Percentiles rank a stretch among this genome's conserved stretches.
phyloP scores from a whole-genome alignment of 2,797 vertebrate genomes.

The Monodelphis domestica region DNA sequence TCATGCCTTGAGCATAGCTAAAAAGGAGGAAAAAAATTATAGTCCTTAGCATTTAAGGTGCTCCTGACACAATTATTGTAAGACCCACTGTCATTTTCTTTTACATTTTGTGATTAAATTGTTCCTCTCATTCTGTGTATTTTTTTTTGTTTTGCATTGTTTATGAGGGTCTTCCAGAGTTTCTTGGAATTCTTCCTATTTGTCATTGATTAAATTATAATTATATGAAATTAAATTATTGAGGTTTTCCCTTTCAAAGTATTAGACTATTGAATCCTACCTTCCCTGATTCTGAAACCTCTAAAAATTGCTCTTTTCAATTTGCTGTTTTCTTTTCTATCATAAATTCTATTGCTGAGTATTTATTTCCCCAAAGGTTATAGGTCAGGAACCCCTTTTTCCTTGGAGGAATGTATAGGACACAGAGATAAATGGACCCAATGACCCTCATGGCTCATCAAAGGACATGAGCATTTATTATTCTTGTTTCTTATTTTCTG shows the following conservation, averaged over 20 bases:
- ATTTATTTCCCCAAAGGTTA: not conserved
- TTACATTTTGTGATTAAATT: not conserved
- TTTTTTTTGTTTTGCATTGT: not conserved
- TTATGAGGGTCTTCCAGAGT: not conserved
- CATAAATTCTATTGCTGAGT: not conserved
- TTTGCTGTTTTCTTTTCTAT: not conserved
- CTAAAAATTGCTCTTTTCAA: not conserved
- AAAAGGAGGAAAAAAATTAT: not conserved
- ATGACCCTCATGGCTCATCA: not conserved
- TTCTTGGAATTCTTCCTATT: not conserved
- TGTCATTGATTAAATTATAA: not conserved
- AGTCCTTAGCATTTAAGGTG: not conserved
- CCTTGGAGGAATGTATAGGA: not conserved
- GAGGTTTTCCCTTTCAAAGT: not conserved
- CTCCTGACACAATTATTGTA: not conserved
- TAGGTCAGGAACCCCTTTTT: not conserved
- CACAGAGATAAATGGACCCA: not conserved
- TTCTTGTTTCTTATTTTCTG: slow-evolving; percentile 42
- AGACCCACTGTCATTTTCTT: not conserved
- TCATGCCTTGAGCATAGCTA: not conserved
- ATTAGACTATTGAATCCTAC: not conserved
- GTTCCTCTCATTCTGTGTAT: not conserved
- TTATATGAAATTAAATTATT: not conserved
- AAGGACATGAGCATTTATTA: not conserved
- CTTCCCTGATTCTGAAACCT: not conserved